Percentiles rank a stretch among this genome's conserved stretches.
These are phyloP conservation scores for Chouioia cunea DNA, from an alignment of 2,888 invertebrate species.

Conservation along the genomic window DNA sequence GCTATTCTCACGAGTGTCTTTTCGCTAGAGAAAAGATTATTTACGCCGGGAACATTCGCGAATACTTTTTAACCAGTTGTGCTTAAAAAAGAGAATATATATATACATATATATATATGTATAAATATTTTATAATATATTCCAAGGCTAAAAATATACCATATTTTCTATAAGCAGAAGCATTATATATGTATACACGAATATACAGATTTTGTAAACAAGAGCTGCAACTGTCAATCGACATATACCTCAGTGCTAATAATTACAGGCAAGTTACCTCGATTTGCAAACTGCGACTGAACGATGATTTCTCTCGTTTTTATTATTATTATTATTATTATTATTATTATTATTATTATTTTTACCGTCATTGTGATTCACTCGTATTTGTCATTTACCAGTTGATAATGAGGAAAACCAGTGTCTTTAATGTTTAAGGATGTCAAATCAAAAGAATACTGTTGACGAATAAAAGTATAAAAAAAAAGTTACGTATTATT, in stretches of 20 bases:
- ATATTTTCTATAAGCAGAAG: constrained; percentile 6
- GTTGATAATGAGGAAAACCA: constrained; percentile 29
- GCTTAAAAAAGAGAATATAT: constrained; percentile 32
- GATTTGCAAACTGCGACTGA: constrained; percentile 39
- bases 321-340: too few relatives aligned
- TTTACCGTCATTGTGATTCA: constrained; percentile 42
- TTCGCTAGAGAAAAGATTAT: constrained; percentile 27
- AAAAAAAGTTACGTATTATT: constrained; percentile 27
- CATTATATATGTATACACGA: background rate
- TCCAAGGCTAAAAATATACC: background rate
- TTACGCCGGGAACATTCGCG: constrained; percentile 13
- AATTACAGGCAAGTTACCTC: constrained; percentile 35
- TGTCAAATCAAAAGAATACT: constrained; percentile 16
- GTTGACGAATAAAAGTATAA: constrained; percentile 16
- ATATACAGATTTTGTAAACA: constrained; percentile 23
- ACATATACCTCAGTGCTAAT: constrained; percentile 42
- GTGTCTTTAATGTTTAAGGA: constrained; percentile 20
- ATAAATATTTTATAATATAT: too few relatives aligned
- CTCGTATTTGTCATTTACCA: constrained; percentile 14
- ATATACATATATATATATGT: background rate
- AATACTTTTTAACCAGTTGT: constrained; percentile 24
- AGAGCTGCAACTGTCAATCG: constrained; percentile 32
- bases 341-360: too few relatives aligned
- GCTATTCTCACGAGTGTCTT: constrained; percentile 35
- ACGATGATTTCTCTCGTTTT: too few relatives aligned